Conservation (phyloP, 2,888 invertebrate species). For the Sepioteuthis lessoniana region DNA sequence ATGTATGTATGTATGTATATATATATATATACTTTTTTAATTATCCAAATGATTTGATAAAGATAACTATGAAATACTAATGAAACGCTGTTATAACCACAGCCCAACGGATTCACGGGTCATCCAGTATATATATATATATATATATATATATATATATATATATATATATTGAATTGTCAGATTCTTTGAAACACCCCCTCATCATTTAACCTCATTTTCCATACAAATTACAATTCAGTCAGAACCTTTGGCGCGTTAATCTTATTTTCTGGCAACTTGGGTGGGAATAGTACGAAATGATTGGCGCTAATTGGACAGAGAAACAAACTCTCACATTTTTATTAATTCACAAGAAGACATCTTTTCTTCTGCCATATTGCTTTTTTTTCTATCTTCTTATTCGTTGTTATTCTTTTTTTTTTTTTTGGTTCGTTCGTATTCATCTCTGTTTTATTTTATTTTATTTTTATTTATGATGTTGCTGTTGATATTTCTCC, state of each 20-base stretch:
- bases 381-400: neutral
- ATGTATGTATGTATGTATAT: no score
- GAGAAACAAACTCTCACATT: slow-evolving; percentile 20
- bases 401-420: neutral
- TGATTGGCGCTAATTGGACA: slow-evolving; percentile 33
- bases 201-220: neutral
- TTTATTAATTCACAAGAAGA: neutral
- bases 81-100: no score
- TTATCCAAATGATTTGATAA: no score
- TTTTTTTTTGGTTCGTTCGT: neutral
- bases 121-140: neutral
- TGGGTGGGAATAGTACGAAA: neutral
- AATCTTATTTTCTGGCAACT: slow-evolving; percentile 33
- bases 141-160: neutral
- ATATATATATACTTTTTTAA: no score
- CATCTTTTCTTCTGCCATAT: neutral
- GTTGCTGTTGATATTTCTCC: neutral
- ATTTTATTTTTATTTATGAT: no score
- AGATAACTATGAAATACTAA: no score
- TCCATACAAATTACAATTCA: neutral
- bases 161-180: neutral
- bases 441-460: neutral
- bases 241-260: neutral
- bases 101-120: no score
- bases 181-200: neutral